Conservation (phyloP, 2,113 vertebrate genomes). For the Protobothrops flavoviridis region DNA sequence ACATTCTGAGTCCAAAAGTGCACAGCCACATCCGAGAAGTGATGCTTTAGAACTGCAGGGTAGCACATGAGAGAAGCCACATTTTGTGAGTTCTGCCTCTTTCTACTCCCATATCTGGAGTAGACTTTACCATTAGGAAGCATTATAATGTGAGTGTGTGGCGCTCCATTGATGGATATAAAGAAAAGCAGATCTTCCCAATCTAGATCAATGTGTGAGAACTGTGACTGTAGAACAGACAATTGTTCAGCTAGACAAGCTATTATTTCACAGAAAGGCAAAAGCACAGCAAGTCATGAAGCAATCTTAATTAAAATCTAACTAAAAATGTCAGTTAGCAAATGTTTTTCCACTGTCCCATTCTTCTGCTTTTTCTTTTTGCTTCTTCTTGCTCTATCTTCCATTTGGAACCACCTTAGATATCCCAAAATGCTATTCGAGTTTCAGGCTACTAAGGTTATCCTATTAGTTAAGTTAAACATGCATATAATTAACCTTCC, state of each 20-base stretch:
- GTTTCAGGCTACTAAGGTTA: background rate
- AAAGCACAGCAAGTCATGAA: background rate
- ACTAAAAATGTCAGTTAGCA: background rate
- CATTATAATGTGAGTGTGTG: background rate
- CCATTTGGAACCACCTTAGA: no score
- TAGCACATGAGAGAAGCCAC: background rate
- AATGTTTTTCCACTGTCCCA: background rate
- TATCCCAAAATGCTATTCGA: background rate
- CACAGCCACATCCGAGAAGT: background rate
- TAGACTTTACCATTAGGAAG: background rate
- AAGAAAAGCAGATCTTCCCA: background rate
- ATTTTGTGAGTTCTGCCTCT: background rate
- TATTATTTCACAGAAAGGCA: background rate
- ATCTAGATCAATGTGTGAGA: background rate
- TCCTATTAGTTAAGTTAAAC: background rate
- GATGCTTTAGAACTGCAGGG: background rate
- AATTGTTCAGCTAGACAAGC: background rate
- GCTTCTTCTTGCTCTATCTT: background rate
- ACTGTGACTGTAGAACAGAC: background rate
- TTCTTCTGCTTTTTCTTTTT: background rate
- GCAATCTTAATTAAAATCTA: background rate
- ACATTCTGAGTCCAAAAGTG: background rate
- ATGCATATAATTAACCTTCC: background rate
- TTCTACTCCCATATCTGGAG: background rate
- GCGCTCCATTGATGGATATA: background rate